Base-by-base conservation (phyloP, 2,888 invertebrate species). In the Standfussiana lucernea region DNA sequence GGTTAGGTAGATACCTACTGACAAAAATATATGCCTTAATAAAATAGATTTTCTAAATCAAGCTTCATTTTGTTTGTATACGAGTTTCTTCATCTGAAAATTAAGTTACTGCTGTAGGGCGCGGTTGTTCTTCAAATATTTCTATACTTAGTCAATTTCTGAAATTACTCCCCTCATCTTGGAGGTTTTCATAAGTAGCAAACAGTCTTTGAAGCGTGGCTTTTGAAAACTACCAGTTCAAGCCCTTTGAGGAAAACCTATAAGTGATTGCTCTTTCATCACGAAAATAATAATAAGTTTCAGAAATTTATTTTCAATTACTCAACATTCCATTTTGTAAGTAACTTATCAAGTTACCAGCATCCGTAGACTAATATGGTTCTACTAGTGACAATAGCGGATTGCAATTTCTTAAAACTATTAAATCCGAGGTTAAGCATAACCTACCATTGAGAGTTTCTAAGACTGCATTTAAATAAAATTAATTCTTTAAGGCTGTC, bases 181-280 rank as follows among this genome's bases (percentile, higher is more conserved):
- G 5, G 28, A 73, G 64, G 64, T 47, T 65, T 77, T 74, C 71
- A 47, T 66, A 45, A 56, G 28, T 47, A 77, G 79, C 86, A 85
- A 85, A 83, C 68, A 82, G 79, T 75, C 84, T 90, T 89, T 88
- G 81, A 80, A 69, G 67, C 50, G 73, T 28, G 40, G 69, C 74
- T 85, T 85, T 75, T 74, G 75, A 71, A 74, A 89, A 89, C 84
- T 81, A 87, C 81, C 81, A 88, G 84, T 77, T 87, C 82, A 75
- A 84, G 77, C 65, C 80, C 78, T 90, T 91, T 90, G 86, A 88
- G 71, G 86, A 87, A 88, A 89, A 84, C 89, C 79, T 72, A 82
- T 62, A 87, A 87, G 79, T 83, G 82, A 61, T 56, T 76, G 47
- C 65, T 82, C 73, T 75, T 79, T 77, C 53, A 79, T 53, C 15